Base-by-base conservation (phyloP, 1,140 invertebrate genomes). In the Drosophila prosaltans region DNA sequence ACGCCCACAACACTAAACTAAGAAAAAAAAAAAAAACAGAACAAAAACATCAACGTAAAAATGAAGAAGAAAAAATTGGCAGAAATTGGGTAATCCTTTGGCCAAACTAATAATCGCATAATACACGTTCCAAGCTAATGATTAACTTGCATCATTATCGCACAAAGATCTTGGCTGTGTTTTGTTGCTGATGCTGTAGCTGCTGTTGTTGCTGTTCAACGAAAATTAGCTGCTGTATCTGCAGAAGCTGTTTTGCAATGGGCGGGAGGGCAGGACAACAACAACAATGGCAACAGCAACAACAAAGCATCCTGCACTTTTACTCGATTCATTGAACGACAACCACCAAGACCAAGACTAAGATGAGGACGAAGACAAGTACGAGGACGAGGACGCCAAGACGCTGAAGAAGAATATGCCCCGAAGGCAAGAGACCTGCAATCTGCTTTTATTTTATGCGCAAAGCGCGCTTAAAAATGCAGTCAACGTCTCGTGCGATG, bases 161-260 rank as follows among this genome's bases (percentile, higher is more conserved):
- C 85, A 84, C 78, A 45, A 78, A 90, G 84, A 89, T 89, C 84
- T 81, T 55, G 48, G 72, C 67, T 75, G 59, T 40, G 57, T 26
- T 51, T 51, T 51, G 45, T 51, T 51, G 45, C 59, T 7, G 51
- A 43, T 16, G 41, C 6, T 28, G 60, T 60, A 73, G 24, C 43
- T 55, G 11, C 30, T 55, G 24, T 68, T 76, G 61, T 68, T 69
- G 67, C 65, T 69, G 67, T 41, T 66, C 72, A 72, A 66, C 85
- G 79, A 73, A 90, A 89, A 89, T 90, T 90, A 90, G 88, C 88
- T 90, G 80, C 86, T 90, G 86, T 90, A 83, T 86, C 82, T 90
- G 88, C 88, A 90, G 88, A 90, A 90, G 88, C 88, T 86, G 88
- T 90, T 90, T 74, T 80, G 80, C 79, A 65, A 39, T 55, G 61